Evolutionary conservation across 2,113 vertebrate species (phyloP).

Genomic region (Ammodramus savannarum): DNA sequence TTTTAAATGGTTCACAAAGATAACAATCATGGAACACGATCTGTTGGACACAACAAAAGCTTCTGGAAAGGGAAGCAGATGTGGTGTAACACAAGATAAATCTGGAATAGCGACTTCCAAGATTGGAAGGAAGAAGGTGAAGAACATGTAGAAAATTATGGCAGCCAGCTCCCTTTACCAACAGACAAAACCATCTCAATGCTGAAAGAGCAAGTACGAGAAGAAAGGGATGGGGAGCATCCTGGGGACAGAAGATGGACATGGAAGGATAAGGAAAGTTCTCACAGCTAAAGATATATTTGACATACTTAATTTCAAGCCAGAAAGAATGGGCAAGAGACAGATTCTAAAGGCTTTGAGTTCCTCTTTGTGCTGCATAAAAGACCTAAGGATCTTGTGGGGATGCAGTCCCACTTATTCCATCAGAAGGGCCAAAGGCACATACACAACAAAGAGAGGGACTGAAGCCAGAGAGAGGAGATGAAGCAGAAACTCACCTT

Average conservation of each 20-base stretch:
- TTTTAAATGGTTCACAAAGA: not conserved
- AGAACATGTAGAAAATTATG: not conserved
- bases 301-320: not conserved
- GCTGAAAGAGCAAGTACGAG: not conserved
- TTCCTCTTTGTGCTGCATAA: not conserved
- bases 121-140: not conserved
- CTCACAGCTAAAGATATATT: not conserved
- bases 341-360: not conserved
- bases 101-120: not conserved
- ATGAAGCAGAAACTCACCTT: constrained; percentile 25
- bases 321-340: not conserved
- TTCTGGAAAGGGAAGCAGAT: not conserved
- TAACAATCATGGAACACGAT: accelerated
- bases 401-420: not conserved
- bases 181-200: not conserved
- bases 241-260: not conserved
- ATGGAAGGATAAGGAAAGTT: not conserved
- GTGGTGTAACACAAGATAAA: not conserved
- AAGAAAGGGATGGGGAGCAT: not conserved
- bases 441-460: not conserved
- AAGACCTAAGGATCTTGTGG: not conserved
- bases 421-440: not conserved
- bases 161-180: not conserved
- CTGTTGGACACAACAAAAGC: not conserved
- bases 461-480: not conserved